These are phyloP conservation scores for Melanaphis sacchari DNA, from an alignment of 1,140 invertebrate species.

Conservation along the genomic window DNA sequence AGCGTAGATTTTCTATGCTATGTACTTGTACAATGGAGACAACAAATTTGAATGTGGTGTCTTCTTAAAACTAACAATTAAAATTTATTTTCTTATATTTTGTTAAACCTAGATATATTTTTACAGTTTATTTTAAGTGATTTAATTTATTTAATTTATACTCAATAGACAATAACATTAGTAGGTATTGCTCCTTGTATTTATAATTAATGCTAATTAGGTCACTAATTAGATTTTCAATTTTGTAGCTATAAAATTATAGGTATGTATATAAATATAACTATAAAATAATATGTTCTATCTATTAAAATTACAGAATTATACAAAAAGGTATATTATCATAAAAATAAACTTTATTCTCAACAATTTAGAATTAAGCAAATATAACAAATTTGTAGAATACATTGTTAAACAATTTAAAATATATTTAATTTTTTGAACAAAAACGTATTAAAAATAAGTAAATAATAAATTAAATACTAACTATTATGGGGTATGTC, in stretches of 20 bases:
- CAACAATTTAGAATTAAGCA: slow-evolving; percentile 25
- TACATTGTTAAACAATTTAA: slow-evolving; percentile 17
- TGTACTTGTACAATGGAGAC: too few relatives aligned
- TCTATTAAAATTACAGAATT: neutral
- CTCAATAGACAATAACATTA: neutral
- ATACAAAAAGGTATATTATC: neutral
- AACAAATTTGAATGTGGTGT: too few relatives aligned
- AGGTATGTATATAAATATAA: neutral
- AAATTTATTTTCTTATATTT: too few relatives aligned
- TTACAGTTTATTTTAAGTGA: neutral
- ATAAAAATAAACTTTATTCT: slow-evolving; percentile 42
- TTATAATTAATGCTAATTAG: neutral
- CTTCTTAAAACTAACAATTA: too few relatives aligned
- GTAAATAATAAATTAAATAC: slow-evolving; percentile 1
- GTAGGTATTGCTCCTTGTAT: neutral
- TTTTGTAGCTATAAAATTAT: too few relatives aligned
- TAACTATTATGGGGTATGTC: neutral
- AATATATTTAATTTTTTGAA: slow-evolving; percentile 23
- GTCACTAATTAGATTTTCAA: neutral
- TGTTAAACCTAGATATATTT: too few relatives aligned
- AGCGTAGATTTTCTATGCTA: too few relatives aligned
- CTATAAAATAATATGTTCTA: neutral
- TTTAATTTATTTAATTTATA: neutral
- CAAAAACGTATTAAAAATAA: neutral
- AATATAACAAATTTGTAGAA: neutral